Percentiles rank a stretch among this genome's conserved stretches.
Conservation (phyloP, 2,797 vertebrate species). For the Acropternis orthonyx region DNA sequence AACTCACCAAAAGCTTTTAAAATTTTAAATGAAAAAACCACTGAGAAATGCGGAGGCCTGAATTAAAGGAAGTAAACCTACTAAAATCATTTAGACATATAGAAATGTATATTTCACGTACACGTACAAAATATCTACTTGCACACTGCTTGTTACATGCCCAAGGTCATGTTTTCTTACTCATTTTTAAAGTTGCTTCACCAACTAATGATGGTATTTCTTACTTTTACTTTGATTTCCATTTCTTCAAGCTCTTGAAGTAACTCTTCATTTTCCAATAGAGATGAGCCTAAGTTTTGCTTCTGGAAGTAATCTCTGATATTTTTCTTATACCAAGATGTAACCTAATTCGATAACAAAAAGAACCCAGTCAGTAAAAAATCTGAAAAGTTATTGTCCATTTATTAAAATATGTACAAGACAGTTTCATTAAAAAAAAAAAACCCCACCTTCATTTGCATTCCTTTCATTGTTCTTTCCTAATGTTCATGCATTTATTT, state of each 20-base stretch:
- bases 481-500: neutral
- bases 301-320: conserved; percentile 75
- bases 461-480: neutral
- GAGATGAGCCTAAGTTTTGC: conserved; percentile 78
- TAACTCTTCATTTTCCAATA: conserved; percentile 82
- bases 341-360: conserved; percentile 73
- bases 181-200: neutral
- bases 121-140: neutral
- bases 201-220: neutral
- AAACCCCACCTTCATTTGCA: neutral
- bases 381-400: neutral
- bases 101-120: neutral
- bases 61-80: neutral
- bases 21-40: neutral
- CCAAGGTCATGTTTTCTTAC: neutral
- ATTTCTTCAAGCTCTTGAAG: conserved; percentile 79
- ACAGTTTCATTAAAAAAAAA: neutral
- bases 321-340: conserved; percentile 79
- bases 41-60: neutral
- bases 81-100: neutral
- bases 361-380: neutral
- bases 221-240: conserved; percentile 81
- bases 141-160: neutral
- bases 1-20: neutral
- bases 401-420: neutral